Conservation (phyloP, 2,888 invertebrate species). For the Amiota minor region DNA sequence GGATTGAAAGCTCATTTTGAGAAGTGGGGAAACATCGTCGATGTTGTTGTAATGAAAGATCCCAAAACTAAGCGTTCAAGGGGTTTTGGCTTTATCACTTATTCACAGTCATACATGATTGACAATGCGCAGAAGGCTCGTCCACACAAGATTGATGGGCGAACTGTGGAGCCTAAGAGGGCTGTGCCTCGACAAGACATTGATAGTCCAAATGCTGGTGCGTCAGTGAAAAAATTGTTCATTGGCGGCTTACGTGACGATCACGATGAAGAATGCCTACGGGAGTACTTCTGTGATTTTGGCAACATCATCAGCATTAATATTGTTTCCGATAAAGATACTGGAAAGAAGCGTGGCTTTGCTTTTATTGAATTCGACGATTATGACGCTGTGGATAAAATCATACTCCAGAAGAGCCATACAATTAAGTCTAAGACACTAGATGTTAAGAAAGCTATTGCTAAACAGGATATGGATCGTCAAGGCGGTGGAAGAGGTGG, state of each 20-base stretch:
- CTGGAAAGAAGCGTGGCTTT: conserved; percentile 94
- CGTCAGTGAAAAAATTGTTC: conserved; percentile 95
- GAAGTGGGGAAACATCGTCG: conserved; percentile 97
- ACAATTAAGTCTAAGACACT: conserved; percentile 87
- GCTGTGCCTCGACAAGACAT: conserved; percentile 95
- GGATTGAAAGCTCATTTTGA: conserved; percentile 94
- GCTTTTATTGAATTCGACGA: conserved; percentile 97
- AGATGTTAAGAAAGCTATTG: conserved; percentile 94
- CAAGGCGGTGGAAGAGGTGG: conserved; percentile 75
- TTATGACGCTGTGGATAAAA: conserved; percentile 96
- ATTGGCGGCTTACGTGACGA: conserved; percentile 95
- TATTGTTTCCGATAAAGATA: conserved; percentile 92
- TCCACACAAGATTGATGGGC: conserved; percentile 94
- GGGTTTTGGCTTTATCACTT: conserved; percentile 99
- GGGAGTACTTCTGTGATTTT: conserved; percentile 85
- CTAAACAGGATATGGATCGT: conserved; percentile 88
- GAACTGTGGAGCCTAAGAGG: conserved; percentile 95
- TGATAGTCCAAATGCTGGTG: conserved; percentile 92
- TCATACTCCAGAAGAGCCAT: conserved; percentile 84
- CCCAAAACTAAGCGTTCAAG: conserved; percentile 94
- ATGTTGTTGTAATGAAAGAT: conserved; percentile 97
- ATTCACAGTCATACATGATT: conserved; percentile 94
- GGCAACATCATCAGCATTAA: conserved; percentile 90
- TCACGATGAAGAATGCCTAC: conserved; percentile 90
- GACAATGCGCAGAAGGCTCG: conserved; percentile 93